Base-by-base conservation (phyloP, 2,888 invertebrate genomes). In the Criorhina ranunculi region DNA sequence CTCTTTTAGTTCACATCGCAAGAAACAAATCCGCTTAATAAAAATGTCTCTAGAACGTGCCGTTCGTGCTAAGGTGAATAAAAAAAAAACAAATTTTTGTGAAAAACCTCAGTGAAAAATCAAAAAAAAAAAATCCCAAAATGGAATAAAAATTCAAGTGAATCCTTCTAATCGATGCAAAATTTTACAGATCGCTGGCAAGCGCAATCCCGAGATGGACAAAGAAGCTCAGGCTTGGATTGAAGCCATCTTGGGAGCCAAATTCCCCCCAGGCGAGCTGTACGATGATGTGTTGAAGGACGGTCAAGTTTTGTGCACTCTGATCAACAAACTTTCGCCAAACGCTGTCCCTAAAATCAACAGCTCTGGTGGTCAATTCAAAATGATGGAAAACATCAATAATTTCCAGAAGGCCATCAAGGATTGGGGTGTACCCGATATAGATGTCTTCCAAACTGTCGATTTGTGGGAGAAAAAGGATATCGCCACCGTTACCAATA, bases 341-440 rank as follows among this genome's bases (percentile, higher is more conserved):
- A 98, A 98, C 89, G 93, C 96, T 87, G 93, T 99, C 85, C 90
- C 95, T 90, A 99, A 98, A 93, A 95, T 99, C 93, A 98, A 99
- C 94, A 95, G 95, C 88, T 95, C 95, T 57, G 98, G 98, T 88
- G 98, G 98, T 91, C 98, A 98, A 91, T 99, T 99, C 95, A 99
- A 99, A 92, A 96, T 99, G 95, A 99, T 99, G 99, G 99, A 99
- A 93, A 99, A 99, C 94, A 98, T 99, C 92, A 98, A 97, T 93
- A 91, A 91, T 93, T 98, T 99, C 95, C 96, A 97, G 92, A 95
- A 95, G 72, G 98, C 97, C 9, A 93, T 97, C 88, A 96, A 95
- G 91, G 95, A 94, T 0, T 97, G 98, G 91, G 99, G 99, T 86
- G 98, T 99, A 12, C 92, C 95, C 64, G 97, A 97, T 90, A 94